Evolutionary conservation across 2,113 vertebrate genomes (phyloP).

Genomic region (Pterocles orientalis): DNA sequence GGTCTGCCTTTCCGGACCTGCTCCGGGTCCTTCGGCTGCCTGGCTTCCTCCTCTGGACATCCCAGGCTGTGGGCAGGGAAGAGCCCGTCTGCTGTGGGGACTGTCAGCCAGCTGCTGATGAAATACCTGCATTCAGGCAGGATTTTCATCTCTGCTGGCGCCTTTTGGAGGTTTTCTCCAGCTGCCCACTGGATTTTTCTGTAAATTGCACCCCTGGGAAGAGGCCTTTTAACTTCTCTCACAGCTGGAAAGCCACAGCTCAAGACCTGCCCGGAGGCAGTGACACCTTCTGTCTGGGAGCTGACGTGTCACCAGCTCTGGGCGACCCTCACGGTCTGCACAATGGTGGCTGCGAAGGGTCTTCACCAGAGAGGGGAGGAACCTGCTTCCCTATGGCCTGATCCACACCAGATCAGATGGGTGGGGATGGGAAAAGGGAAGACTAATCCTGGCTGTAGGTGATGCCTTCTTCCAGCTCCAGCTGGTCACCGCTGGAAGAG

Average conservation of each 20-base stretch:
- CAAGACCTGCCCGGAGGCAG: background rate
- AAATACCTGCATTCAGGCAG: background rate
- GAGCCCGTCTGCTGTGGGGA: background rate
- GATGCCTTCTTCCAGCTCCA: background rate
- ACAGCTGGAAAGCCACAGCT: background rate
- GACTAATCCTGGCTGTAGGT: background rate
- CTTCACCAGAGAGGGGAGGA: background rate
- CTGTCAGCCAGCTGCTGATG: fast-evolving
- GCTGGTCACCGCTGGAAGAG: background rate
- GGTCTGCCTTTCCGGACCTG: fast-evolving
- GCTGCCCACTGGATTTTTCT: background rate
- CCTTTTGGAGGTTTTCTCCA: background rate
- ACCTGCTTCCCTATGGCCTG: background rate
- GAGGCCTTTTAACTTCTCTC: background rate
- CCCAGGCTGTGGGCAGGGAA: background rate
- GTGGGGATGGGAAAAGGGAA: background rate
- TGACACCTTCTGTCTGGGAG: background rate
- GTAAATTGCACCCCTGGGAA: background rate
- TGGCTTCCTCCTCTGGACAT: background rate
- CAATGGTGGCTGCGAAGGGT: background rate
- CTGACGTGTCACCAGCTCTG: background rate
- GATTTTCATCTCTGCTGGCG: background rate
- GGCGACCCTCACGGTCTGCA: fast-evolving
- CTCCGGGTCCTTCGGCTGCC: fast-evolving
- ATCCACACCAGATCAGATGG: fast-evolving